These are phyloP conservation scores for Drepana falcataria DNA, from an alignment of 2,888 invertebrate species.

Conservation along the genomic window DNA sequence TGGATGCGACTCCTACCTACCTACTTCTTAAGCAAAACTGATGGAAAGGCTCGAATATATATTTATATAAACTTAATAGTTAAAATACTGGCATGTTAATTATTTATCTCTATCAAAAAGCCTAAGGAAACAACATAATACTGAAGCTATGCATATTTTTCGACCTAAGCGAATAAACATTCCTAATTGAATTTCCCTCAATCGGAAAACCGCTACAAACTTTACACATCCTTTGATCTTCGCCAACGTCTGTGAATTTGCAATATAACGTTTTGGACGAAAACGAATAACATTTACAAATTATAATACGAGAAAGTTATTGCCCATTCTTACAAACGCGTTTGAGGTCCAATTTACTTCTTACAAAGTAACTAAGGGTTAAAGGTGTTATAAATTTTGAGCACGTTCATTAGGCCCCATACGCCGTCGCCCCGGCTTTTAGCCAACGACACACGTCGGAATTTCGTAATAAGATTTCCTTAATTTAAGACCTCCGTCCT, in stretches of 20 bases:
- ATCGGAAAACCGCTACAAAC: background rate
- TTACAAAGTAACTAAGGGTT: constrained; percentile 62
- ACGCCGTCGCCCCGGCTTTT: constrained; percentile 57
- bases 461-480: constrained; percentile 76
- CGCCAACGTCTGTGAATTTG: background rate
- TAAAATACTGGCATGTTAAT: too few species aligned
- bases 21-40: too few species aligned
- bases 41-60: too few species aligned
- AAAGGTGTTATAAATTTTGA: constrained; percentile 72
- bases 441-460: constrained; percentile 69
- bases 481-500: constrained; percentile 58
- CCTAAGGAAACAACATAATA: too few species aligned
- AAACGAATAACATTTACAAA: background rate
- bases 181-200: background rate
- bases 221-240: background rate
- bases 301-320: constrained; percentile 17
- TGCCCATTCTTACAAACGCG: constrained; percentile 31
- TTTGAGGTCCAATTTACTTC: constrained; percentile 51
- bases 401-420: constrained; percentile 68
- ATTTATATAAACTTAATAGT: too few species aligned
- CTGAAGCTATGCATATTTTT: too few species aligned
- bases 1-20: too few species aligned
- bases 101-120: too few species aligned
- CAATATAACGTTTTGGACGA: background rate
- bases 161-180: background rate